These are phyloP conservation scores for Pipistrellus nathusii DNA, from an alignment of 2,797 vertebrate genomes.

Conservation along the genomic window DNA sequence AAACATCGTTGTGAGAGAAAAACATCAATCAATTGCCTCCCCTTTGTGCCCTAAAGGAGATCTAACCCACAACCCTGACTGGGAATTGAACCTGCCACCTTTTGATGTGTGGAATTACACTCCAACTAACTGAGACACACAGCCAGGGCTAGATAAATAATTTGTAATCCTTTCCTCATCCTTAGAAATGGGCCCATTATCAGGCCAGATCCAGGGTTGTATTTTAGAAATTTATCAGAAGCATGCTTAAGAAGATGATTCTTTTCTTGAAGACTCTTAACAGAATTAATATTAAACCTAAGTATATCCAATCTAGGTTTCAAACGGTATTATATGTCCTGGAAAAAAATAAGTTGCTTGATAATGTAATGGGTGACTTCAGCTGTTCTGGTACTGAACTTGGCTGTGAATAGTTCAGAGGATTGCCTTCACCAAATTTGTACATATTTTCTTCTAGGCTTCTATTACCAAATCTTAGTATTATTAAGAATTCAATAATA, in stretches of 20 bases:
- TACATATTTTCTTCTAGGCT: background rate
- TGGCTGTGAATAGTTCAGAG: background rate
- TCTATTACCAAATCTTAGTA: background rate
- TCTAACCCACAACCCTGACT: background rate
- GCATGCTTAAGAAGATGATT: background rate
- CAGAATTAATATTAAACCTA: background rate
- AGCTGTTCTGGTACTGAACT: background rate
- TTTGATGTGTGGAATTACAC: background rate
- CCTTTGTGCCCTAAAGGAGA: background rate
- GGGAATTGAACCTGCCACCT: background rate
- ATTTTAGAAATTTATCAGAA: background rate
- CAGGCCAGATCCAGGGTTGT: background rate
- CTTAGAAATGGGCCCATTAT: background rate
- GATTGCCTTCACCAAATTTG: background rate
- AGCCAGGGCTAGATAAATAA: background rate
- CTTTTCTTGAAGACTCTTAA: background rate
- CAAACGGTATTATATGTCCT: background rate
- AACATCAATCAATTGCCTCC: background rate
- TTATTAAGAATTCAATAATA: constrained; percentile 34
- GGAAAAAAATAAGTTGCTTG: background rate
- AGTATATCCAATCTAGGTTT: background rate
- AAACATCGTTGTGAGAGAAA: background rate
- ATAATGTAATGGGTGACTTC: background rate
- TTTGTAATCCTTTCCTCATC: background rate
- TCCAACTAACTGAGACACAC: background rate